A percentile compares a stretch with the other conserved stretches of the same genome.
Evolutionary conservation across 1,140 invertebrate genomes (phyloP).

Genomic region (Drosophila ambigua): DNA sequence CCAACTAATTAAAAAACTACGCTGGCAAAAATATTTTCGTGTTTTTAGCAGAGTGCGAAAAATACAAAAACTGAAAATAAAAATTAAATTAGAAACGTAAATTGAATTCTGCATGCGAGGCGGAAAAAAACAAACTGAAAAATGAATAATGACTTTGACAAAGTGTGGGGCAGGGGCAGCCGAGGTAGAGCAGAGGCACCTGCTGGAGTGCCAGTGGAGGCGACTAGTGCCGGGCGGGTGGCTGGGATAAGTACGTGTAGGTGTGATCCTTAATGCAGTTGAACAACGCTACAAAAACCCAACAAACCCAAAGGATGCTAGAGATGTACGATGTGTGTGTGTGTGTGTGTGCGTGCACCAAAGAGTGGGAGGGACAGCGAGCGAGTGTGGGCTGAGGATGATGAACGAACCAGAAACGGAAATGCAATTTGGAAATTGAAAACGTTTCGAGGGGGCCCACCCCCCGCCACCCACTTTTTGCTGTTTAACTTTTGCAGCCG

Average conservation of each 20-base stretch:
- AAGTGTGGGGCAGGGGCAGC: neutral
- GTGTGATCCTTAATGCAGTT: slow-evolving; percentile 56
- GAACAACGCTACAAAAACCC: slow-evolving; percentile 39
- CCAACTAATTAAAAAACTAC: slow-evolving; percentile 74
- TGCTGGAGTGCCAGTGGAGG: neutral
- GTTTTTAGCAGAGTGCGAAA: slow-evolving; percentile 49
- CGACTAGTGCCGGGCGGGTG: neutral
- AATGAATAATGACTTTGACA: slow-evolving; percentile 66
- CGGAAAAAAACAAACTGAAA: slow-evolving; percentile 63
- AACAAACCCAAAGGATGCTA: slow-evolving; percentile 30
- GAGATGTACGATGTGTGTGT: slow-evolving; percentile 6
- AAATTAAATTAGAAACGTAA: slow-evolving; percentile 75
- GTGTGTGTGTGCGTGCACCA: slow-evolving; percentile 7
- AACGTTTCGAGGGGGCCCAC: slow-evolving; percentile 36
- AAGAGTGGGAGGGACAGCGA: slow-evolving; percentile 8
- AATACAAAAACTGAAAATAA: slow-evolving; percentile 8
- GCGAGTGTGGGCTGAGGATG: neutral
- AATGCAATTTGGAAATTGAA: slow-evolving; percentile 76
- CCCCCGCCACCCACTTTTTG: slow-evolving; percentile 31
- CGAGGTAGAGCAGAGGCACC: no score
- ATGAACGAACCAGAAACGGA: slow-evolving; percentile 7
- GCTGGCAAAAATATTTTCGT: slow-evolving; percentile 74
- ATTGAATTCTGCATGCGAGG: slow-evolving; percentile 71
- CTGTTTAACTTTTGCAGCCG: slow-evolving; percentile 61
- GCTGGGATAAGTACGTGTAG: slow-evolving; percentile 18